Base-by-base conservation (phyloP, 1,140 invertebrate species). In the Holcopasites calliopsidis region DNA sequence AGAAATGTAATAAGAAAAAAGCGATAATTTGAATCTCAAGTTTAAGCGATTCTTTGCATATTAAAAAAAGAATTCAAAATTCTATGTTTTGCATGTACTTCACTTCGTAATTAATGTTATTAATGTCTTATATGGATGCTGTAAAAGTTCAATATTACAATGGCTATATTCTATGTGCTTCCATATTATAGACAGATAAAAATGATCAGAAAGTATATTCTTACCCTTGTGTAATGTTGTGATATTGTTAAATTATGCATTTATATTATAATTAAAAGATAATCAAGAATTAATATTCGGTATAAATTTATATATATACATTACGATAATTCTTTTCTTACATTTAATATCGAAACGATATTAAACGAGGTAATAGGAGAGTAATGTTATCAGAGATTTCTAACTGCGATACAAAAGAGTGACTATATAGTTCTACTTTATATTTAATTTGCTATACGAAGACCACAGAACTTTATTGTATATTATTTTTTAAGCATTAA, bases 81-180 rank as follows among this genome's bases (percentile, higher is more conserved):
- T 85, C 65, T 76, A 77, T 77, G 52, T 82, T 84, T 80, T 79
- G 68, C 68, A 81, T 70, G 54, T 54, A 62, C 71, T 82, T 83
- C 49, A 66, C 64, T 74, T 50, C 60, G 66, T 57, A 62, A 47
- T 68, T 62, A 61, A 77, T 52, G 54, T 50, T 71, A 82, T 79
- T 79, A 70, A 74, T 78, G 58, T 82, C 71, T 83, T 69, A 68
- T 83, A 61, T 75, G 79, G 61, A 80, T 83, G 49, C 71, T 85
- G 71, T 83, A 84, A 65, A 82, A 60, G 18, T 77, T 77, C 72
- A 81, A 83, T 73, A 50, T 64, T 79, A 79, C 50, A 81, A 82
- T 79, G 71, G 42, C 69, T 76, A 77, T 71, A 83, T 86, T 84
- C 86, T 83, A 79, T 87, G 87, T 88, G 87, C 87, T 88, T 88